A percentile compares a stretch with the other conserved stretches of the same genome.
These are phyloP conservation scores for Amblyjoppa proteus DNA, from an alignment of 2,888 invertebrate species.

Conservation along the genomic window DNA sequence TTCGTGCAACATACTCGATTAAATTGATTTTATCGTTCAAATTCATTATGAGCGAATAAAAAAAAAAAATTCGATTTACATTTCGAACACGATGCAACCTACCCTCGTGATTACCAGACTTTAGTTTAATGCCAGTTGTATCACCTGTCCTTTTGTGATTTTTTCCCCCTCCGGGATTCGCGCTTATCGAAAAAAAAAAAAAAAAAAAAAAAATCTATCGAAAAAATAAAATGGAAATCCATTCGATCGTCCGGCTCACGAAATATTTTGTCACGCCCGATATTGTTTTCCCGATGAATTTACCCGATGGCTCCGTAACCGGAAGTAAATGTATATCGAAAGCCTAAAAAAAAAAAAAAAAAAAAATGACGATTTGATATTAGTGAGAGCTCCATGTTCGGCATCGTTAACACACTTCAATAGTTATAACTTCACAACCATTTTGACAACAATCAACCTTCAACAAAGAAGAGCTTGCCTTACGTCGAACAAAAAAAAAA, in stretches of 20 bases:
- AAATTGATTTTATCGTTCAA: conserved; percentile 42
- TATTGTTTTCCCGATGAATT: conserved; percentile 9
- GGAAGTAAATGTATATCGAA: conserved; percentile 14
- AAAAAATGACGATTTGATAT: conserved; percentile 1
- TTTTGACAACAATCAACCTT: conserved; percentile 84
- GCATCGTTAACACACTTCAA: conserved; percentile 51
- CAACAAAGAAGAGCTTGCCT: conserved; percentile 80
- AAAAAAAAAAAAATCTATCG: not conserved
- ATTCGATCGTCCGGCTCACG: conserved; percentile 10
- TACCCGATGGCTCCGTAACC: not conserved
- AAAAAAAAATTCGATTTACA: conserved; percentile 23
- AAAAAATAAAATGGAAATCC: conserved; percentile 14
- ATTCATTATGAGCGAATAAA: conserved; percentile 5
- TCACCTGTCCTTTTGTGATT: conserved; percentile 70
- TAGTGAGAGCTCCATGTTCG: not conserved
- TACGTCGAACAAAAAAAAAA: conserved; percentile 71
- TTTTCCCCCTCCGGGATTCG: not conserved
- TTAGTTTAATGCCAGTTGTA: conserved; percentile 84
- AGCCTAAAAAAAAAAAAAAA: not conserved
- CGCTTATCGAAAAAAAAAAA: not conserved
- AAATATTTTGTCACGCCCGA: not conserved
- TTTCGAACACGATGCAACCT: conserved; percentile 29
- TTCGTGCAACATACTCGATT: conserved; percentile 31
- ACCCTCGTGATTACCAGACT: conserved; percentile 68
- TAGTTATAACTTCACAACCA: conserved; percentile 83